Conservation (phyloP, 2,888 invertebrate species). For the Bellardia pandia region DNA sequence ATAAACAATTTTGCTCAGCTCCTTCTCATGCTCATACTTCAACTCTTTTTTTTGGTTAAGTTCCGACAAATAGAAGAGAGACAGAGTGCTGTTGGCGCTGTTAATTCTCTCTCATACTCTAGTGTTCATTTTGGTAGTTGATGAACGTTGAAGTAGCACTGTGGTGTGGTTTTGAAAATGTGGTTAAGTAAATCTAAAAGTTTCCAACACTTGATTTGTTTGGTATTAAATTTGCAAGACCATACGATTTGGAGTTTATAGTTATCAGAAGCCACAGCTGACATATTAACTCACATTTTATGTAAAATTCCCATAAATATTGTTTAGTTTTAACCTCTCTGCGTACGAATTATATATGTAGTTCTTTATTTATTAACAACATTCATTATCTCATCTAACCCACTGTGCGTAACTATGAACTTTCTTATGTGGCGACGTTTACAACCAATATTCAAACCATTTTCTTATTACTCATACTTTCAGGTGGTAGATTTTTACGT, state of each 20-base stretch:
- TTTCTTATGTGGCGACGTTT: constrained; percentile 1
- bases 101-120: constrained; percentile 23
- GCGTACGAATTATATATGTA: background rate
- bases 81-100: background rate
- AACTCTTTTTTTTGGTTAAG: background rate
- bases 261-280: too few species aligned
- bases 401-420: constrained; percentile 1
- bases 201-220: too few species aligned
- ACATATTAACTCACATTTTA: too few species aligned
- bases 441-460: constrained; percentile 4
- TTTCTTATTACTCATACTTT: constrained; percentile 59
- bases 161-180: background rate
- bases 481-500: constrained; percentile 60
- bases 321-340: too few species aligned
- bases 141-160: background rate
- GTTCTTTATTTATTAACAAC: background rate
- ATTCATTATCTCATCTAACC: background rate
- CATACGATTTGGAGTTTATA: too few species aligned
- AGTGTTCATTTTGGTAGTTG: background rate
- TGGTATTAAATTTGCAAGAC: too few species aligned
- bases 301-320: too few species aligned
- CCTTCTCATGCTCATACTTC: constrained; percentile 8
- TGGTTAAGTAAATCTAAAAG: background rate
- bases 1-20: constrained; percentile 11
- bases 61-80: background rate